A percentile compares a stretch with the other conserved stretches of the same genome.
Conservation (phyloP, 1,140 invertebrate genomes). For the Scaptomyza pallida region DNA sequence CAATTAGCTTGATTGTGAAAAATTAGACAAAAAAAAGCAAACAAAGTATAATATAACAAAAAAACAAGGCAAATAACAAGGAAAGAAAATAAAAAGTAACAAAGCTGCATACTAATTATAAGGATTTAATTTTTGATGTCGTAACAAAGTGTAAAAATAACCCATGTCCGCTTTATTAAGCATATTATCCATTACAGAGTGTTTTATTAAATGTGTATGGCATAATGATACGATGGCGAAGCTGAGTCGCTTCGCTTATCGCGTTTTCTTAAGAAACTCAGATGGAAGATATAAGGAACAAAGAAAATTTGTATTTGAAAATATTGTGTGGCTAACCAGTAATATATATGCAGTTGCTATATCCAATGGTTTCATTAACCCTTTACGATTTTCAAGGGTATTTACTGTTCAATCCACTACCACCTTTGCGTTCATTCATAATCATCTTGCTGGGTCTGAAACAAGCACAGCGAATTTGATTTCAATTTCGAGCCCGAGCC, state of each 20-base stretch:
- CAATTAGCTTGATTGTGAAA: constrained; percentile 78
- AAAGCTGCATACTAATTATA: constrained; percentile 77
- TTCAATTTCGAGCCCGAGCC: constrained; percentile 58
- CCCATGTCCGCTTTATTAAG: constrained; percentile 13
- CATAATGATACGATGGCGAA: not conserved
- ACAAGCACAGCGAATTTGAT: constrained; percentile 51
- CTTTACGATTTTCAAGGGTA: too few species aligned
- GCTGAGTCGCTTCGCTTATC: not conserved
- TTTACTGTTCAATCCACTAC: too few species aligned
- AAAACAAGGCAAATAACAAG: constrained; percentile 6
- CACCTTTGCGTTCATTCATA: too few species aligned
- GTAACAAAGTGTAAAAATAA: constrained; percentile 43
- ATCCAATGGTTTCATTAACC: too few species aligned
- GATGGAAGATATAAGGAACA: too few species aligned
- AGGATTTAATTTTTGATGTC: constrained; percentile 48
- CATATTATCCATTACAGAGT: not conserved
- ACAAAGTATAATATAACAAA: too few species aligned
- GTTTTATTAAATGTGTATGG: not conserved
- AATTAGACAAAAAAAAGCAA: constrained; percentile 49
- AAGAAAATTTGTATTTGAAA: too few species aligned
- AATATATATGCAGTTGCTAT: too few species aligned
- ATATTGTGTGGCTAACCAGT: too few species aligned
- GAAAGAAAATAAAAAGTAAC: constrained; percentile 21
- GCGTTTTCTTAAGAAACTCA: too few species aligned
- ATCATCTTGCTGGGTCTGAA: constrained; percentile 21